A percentile compares a stretch with the other conserved stretches of the same genome.
These are phyloP conservation scores for Cryptus viduatorius DNA, from an alignment of 2,888 invertebrate species.

Conservation along the genomic window DNA sequence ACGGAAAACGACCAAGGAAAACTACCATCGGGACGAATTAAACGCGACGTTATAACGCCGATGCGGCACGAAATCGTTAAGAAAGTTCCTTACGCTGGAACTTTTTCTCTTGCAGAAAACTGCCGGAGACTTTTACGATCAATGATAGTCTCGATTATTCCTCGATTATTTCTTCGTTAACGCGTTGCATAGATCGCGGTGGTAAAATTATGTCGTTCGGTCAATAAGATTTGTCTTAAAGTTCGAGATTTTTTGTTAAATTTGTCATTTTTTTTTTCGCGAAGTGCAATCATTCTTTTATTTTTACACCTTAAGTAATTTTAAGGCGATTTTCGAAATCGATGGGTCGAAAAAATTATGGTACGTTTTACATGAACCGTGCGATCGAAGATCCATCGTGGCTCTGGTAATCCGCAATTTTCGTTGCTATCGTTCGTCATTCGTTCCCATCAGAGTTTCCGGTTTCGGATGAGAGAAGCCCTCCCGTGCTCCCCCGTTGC, in stretches of 20 bases:
- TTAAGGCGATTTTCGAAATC: too few relatives aligned
- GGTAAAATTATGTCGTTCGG: too few relatives aligned
- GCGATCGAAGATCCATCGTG: not conserved
- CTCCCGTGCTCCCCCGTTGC: constrained; percentile 3
- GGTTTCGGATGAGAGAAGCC: not conserved
- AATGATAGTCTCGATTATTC: constrained; percentile 9
- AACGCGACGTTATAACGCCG: constrained; percentile 44
- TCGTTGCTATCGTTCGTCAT: constrained; percentile 24
- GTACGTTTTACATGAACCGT: not conserved
- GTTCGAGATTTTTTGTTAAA: too few relatives aligned
- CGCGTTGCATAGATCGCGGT: too few relatives aligned
- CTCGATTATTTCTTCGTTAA: not conserved
- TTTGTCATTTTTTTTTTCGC: too few relatives aligned
- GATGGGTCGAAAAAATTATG: too few relatives aligned
- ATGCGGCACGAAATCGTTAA: constrained; percentile 18
- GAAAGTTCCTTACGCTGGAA: constrained; percentile 10
- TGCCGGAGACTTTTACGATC: not conserved
- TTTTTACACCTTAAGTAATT: too few relatives aligned
- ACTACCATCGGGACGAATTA: constrained; percentile 45
- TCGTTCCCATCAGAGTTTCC: constrained; percentile 18
- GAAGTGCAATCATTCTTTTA: too few relatives aligned
- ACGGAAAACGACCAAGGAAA: constrained; percentile 24
- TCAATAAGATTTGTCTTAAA: too few relatives aligned
- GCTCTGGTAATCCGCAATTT: constrained; percentile 11
- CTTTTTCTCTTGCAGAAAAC: not conserved